These are phyloP conservation scores for Cybosia mesomella DNA, from an alignment of 2,888 invertebrate genomes.

Conservation along the genomic window DNA sequence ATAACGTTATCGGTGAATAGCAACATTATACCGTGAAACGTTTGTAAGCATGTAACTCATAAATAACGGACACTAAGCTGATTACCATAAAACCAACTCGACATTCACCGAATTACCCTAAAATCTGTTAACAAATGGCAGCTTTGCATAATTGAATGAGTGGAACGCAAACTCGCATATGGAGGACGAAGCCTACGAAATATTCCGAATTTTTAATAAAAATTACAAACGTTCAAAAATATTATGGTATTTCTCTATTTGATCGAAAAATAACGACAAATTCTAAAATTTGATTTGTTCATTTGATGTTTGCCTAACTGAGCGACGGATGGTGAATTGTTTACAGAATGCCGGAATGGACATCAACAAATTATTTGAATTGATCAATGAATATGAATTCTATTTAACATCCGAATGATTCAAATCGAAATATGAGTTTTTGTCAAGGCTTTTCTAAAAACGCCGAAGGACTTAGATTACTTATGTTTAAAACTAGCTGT, in stretches of 20 bases:
- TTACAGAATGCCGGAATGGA: slow-evolving; percentile 18
- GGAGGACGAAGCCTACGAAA: slow-evolving; percentile 55
- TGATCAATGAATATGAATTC: slow-evolving; percentile 17
- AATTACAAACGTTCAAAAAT: slow-evolving; percentile 45
- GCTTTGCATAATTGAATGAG: slow-evolving; percentile 85
- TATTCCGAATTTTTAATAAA: slow-evolving; percentile 47
- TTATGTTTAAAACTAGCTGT: too few species aligned
- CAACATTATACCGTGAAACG: slow-evolving; percentile 71
- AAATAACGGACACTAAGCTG: slow-evolving; percentile 84
- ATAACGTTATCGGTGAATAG: slow-evolving; percentile 75
- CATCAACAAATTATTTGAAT: slow-evolving; percentile 24
- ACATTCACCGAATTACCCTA: slow-evolving; percentile 79
- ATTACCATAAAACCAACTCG: slow-evolving; percentile 82
- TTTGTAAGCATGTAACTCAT: slow-evolving; percentile 78
- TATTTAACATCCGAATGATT: slow-evolving; percentile 12
- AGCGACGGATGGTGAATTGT: slow-evolving; percentile 20
- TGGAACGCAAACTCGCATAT: slow-evolving; percentile 74
- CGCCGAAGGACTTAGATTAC: too few species aligned
- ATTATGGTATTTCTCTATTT: slow-evolving; percentile 42
- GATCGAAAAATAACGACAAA: slow-evolving; percentile 40
- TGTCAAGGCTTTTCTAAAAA: too few species aligned
- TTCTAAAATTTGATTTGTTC: slow-evolving; percentile 39
- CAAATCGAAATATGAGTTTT: not conserved
- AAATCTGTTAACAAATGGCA: slow-evolving; percentile 86
- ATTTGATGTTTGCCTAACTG: slow-evolving; percentile 45